phyloP scores from a whole-genome alignment of 2,113 vertebrate species.

The Spea multiplicata region DNA sequence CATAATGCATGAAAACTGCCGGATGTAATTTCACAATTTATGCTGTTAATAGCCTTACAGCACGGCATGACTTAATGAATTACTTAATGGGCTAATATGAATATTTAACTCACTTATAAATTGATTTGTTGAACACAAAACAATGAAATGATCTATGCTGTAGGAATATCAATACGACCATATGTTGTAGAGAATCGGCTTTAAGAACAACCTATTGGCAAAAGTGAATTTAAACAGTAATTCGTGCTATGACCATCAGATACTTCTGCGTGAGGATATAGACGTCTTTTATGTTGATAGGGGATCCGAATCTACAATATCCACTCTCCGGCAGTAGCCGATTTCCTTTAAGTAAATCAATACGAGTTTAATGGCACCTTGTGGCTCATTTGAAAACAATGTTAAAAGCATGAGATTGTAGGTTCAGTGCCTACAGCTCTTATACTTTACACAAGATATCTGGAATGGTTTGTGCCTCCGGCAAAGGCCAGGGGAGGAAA shows the following conservation, averaged over 20 bases:
- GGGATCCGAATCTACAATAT: background rate
- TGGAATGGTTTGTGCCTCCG: background rate
- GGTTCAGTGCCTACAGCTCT: background rate
- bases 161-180: slow-evolving; percentile 25
- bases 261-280: slow-evolving; percentile 6
- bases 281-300: background rate
- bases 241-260: slow-evolving; percentile 2
- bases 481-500: slow-evolving; percentile 1
- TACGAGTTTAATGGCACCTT: too few relatives aligned
- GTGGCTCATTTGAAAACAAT: background rate
- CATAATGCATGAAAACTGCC: slow-evolving; percentile 29
- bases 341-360: background rate
- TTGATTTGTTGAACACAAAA: slow-evolving; percentile 41
- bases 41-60: slow-evolving; percentile 31
- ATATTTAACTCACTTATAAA: slow-evolving; percentile 42
- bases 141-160: slow-evolving; percentile 25
- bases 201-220: slow-evolving; percentile 15
- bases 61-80: slow-evolving; percentile 35
- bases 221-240: slow-evolving; percentile 24
- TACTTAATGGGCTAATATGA: slow-evolving; percentile 39
- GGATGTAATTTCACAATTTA: slow-evolving; percentile 36
- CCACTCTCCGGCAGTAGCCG: background rate
- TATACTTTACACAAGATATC: background rate
- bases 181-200: background rate
- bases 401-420: background rate